A percentile compares a stretch with the other conserved stretches of the same genome.
Evolutionary conservation across 2,113 vertebrate genomes (phyloP).

Genomic region (Sitta europaea): DNA sequence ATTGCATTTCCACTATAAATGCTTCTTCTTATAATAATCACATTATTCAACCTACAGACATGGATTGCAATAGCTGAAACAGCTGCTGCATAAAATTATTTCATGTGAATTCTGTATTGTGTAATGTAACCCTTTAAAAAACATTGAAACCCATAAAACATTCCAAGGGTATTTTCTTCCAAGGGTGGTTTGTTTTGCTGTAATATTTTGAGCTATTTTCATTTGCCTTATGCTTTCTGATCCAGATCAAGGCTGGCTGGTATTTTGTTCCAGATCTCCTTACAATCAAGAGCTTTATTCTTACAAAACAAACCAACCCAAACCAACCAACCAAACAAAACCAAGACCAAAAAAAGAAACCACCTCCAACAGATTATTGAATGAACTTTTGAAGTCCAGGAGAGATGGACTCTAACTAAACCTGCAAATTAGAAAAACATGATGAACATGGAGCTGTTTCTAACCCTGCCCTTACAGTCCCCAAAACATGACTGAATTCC

Average conservation of each 20-base stretch:
- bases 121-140: neutral
- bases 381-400: neutral
- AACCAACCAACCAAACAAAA: too few relatives aligned
- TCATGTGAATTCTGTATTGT: neutral
- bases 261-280: neutral
- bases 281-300: neutral
- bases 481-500: neutral
- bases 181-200: neutral
- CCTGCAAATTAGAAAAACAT: neutral
- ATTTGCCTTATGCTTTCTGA: neutral
- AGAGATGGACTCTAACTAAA: neutral
- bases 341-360: too few relatives aligned
- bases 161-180: neutral
- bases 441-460: neutral
- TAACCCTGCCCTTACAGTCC: neutral
- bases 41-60: neutral
- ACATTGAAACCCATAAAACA: neutral
- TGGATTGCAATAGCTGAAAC: neutral
- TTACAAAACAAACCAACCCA: neutral
- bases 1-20: neutral
- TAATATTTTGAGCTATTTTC: neutral
- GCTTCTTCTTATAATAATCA: neutral
- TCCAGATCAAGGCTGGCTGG: neutral
- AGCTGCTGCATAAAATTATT: neutral
- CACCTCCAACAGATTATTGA: neutral